Evolutionary conservation across 1,140 invertebrate genomes (phyloP).

Genomic region (Kradibia gibbosae): DNA sequence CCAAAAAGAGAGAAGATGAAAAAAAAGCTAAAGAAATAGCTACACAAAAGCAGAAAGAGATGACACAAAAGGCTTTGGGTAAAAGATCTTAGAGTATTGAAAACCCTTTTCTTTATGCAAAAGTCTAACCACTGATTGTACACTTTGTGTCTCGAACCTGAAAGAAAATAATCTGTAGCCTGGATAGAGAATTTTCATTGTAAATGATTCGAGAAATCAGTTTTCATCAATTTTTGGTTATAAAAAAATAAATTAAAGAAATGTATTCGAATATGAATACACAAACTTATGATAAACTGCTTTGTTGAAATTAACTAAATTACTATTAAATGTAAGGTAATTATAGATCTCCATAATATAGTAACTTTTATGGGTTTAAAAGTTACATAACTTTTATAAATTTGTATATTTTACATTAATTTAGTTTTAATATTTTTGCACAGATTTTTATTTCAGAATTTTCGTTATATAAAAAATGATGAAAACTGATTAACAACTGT

Average conservation of each 20-base stretch:
- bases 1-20: slow-evolving; percentile 89
- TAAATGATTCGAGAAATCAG: background rate
- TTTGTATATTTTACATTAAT: background rate
- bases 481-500: background rate
- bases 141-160: slow-evolving; percentile 1
- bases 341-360: background rate
- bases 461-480: background rate
- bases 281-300: background rate
- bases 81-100: slow-evolving; percentile 65
- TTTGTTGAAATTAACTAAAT: slow-evolving; percentile 33
- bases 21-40: slow-evolving; percentile 81
- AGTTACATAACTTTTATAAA: background rate
- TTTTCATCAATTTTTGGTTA: slow-evolving; percentile 12
- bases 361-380: background rate
- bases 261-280: background rate
- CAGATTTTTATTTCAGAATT: background rate
- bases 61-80: slow-evolving; percentile 75
- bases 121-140: slow-evolving; percentile 9
- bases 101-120: slow-evolving; percentile 5
- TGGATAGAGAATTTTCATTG: slow-evolving; percentile 36
- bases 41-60: slow-evolving; percentile 73
- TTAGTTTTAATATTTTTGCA: slow-evolving; percentile 3
- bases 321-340: background rate
- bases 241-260: background rate
- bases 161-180: slow-evolving; percentile 4